A percentile compares a stretch with the other conserved stretches of the same genome.
Evolutionary conservation across 2,888 invertebrate genomes (phyloP).

Genomic region (Adelognathus sp.): DNA sequence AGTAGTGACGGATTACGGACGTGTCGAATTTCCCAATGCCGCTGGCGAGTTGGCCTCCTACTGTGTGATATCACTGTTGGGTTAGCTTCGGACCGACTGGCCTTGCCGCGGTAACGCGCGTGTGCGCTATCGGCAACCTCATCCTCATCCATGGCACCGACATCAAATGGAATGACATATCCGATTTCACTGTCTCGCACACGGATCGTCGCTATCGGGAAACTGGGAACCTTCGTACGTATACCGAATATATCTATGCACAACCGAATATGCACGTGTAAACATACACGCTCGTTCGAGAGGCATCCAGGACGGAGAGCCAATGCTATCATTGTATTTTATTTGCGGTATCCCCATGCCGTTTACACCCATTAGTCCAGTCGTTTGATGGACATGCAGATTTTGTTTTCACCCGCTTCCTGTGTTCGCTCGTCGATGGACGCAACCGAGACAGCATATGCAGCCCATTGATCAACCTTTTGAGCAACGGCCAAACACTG

Average conservation of each 20-base stretch:
- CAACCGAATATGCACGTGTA: background rate
- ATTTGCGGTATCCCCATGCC: conserved; percentile 39
- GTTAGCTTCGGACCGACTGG: conserved; percentile 3
- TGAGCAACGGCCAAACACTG: background rate
- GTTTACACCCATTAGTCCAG: conserved; percentile 36
- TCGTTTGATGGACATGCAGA: conserved; percentile 21
- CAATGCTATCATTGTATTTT: conserved; percentile 34
- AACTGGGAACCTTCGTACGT: background rate
- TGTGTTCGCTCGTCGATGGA: background rate
- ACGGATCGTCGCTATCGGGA: conserved; percentile 32
- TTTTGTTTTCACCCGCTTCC: conserved; percentile 30
- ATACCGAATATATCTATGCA: background rate
- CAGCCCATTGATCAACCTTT: background rate
- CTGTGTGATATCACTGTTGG: conserved; percentile 2
- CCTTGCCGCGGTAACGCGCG: background rate
- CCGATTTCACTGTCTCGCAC: conserved; percentile 57
- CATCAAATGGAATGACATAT: conserved; percentile 60
- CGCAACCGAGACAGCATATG: conserved; percentile 36
- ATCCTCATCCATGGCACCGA: conserved; percentile 28
- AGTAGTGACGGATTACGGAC: conserved; percentile 20
- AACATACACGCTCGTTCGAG: background rate
- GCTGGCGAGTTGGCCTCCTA: conserved; percentile 15
- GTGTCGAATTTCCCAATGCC: conserved; percentile 19
- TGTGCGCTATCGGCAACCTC: conserved; percentile 34
- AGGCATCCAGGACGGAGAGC: conserved; percentile 51